Evolutionary conservation across 1,140 invertebrate genomes (phyloP).

Genomic region (Geopemphigus sp.): DNA sequence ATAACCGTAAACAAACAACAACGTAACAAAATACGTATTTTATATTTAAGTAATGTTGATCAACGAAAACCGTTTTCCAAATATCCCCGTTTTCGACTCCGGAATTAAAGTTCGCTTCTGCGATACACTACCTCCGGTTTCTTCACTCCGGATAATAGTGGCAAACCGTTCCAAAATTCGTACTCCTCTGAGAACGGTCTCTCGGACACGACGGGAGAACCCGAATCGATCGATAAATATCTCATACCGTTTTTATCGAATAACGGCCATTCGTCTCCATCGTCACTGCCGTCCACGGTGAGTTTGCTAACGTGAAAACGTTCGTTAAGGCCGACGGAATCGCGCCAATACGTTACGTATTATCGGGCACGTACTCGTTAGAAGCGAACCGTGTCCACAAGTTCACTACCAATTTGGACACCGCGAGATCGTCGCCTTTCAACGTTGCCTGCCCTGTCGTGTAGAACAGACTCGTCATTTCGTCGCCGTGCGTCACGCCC

Average conservation of each 20-base stretch:
- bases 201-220: background rate
- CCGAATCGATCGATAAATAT: background rate
- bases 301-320: background rate
- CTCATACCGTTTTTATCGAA: background rate
- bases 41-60: too few relatives aligned
- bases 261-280: background rate
- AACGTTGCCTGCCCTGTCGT: accelerated
- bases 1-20: too few relatives aligned
- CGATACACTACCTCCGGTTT: too few relatives aligned
- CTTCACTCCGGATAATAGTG: background rate
- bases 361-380: constrained; percentile 42
- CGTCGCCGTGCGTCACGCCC: constrained; percentile 51
- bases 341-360: too few relatives aligned
- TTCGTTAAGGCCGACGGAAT: too few relatives aligned
- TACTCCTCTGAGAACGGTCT: background rate
- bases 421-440: constrained; percentile 28
- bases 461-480: constrained; percentile 50
- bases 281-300: background rate
- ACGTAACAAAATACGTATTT: too few relatives aligned
- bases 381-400: constrained; percentile 50
- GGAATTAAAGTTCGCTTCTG: too few relatives aligned
- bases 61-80: too few relatives aligned
- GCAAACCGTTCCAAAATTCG: background rate
- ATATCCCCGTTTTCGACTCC: too few relatives aligned
- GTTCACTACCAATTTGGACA: constrained; percentile 42